These are phyloP conservation scores for Fissipunctia ypsillon DNA, from an alignment of 2,888 invertebrate genomes.

Conservation along the genomic window DNA sequence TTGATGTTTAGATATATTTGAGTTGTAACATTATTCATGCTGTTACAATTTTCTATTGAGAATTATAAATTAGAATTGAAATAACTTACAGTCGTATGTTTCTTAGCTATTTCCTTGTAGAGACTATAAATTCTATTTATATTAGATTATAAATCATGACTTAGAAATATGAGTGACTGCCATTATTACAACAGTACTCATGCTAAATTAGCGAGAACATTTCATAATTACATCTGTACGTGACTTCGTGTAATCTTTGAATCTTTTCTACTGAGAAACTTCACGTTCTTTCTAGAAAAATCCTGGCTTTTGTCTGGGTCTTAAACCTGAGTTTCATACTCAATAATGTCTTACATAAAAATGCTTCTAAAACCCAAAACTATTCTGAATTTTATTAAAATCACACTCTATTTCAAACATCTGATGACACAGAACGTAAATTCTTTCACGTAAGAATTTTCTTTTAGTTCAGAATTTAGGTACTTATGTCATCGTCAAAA, in stretches of 20 bases:
- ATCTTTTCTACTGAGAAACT: neutral
- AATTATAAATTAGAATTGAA: neutral
- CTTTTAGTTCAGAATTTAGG: conserved; percentile 34
- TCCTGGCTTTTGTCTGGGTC: neutral
- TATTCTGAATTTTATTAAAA: conserved; percentile 29
- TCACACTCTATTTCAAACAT: conserved; percentile 38
- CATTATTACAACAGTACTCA: conserved; percentile 1
- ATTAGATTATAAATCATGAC: neutral
- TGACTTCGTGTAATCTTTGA: conserved; percentile 20
- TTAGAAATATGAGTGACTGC: neutral
- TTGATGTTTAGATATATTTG: conserved; percentile 17
- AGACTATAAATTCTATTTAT: too few species aligned
- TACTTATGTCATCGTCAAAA: conserved; percentile 57
- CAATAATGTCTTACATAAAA: conserved; percentile 9
- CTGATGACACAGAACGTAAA: conserved; percentile 42
- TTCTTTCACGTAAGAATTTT: conserved; percentile 48
- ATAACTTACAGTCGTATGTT: neutral
- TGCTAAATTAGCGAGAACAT: conserved; percentile 11
- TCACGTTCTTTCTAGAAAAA: conserved; percentile 18
- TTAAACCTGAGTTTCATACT: neutral
- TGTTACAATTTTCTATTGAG: conserved; percentile 1
- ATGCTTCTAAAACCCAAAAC: conserved; percentile 14
- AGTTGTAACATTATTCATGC: conserved; percentile 19
- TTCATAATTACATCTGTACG: conserved; percentile 29
- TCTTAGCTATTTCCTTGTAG: neutral